Evolutionary conservation across 30 jellyfish, hydroid and myxozoan species (phyloP).

Genomic region (Phacellophora camtschatica): DNA sequence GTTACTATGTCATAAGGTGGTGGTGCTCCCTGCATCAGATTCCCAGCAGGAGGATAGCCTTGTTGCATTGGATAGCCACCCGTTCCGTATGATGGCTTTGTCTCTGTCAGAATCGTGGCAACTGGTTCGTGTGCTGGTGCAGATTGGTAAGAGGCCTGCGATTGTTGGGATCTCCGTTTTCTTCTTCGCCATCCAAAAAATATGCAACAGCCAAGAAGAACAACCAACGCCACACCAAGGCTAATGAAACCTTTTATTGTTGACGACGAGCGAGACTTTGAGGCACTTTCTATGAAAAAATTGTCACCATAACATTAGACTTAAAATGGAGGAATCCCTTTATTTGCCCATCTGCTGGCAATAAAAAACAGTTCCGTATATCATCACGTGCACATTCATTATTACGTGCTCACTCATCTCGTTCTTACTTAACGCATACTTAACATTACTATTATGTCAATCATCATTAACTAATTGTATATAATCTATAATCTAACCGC

Average conservation of each 20-base stretch:
- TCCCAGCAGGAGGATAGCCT: neutral
- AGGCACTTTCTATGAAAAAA: too few species aligned
- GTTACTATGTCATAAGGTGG: constrained; percentile 41
- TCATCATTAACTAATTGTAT: too few species aligned
- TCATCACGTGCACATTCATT: too few species aligned
- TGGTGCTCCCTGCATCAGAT: constrained; percentile 25
- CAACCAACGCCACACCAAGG: constrained; percentile 11
- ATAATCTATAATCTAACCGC: too few species aligned
- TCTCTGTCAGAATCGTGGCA: neutral
- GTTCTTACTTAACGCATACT: too few species aligned
- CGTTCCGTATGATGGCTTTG: constrained; percentile 1
- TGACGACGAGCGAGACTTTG: too few species aligned
- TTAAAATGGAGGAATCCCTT: too few species aligned
- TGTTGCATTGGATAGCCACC: neutral
- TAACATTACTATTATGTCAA: too few species aligned
- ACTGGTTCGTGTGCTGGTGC: constrained; percentile 27
- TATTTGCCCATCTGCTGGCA: too few species aligned
- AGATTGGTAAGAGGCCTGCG: constrained; percentile 5
- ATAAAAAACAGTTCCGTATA: too few species aligned
- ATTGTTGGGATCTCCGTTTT: neutral
- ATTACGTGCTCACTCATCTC: too few species aligned
- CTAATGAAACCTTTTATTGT: constrained; percentile 10
- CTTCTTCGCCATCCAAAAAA: constrained; percentile 45
- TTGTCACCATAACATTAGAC: too few species aligned
- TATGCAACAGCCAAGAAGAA: constrained; percentile 26